phyloP scores from a whole-genome alignment of 2,113 vertebrate genomes.

The Epinephelus moara region DNA sequence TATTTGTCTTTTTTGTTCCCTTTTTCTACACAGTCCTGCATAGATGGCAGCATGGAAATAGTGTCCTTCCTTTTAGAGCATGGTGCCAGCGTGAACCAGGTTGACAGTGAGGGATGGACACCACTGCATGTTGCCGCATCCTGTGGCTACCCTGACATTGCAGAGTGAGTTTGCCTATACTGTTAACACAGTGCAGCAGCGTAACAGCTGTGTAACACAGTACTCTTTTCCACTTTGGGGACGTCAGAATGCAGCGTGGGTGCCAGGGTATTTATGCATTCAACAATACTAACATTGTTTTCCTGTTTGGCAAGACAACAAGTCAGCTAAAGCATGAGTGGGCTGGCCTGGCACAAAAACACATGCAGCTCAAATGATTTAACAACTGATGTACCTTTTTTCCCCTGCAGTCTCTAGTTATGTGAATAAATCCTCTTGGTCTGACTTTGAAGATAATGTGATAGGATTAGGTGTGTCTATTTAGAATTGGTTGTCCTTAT shows the following conservation, averaged over 20 bases:
- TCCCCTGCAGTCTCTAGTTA: neutral
- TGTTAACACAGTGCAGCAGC: constrained; percentile 2
- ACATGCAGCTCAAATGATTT: constrained; percentile 21
- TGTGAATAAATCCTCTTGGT: constrained; percentile 4
- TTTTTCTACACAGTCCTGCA: constrained; percentile 88
- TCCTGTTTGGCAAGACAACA: constrained; percentile 56
- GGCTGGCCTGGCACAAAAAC: constrained; percentile 30
- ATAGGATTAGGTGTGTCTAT: neutral
- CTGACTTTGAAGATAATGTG: neutral
- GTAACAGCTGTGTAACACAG: constrained; percentile 19
- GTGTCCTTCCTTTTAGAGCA: constrained; percentile 92
- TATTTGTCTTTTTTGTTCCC: neutral
- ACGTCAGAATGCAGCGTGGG: constrained; percentile 47
- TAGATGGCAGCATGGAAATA: constrained; percentile 95
- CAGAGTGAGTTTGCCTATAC: constrained; percentile 86
- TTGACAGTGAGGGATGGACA: constrained; percentile 97
- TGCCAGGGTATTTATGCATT: constrained; percentile 62
- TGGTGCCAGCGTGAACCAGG: constrained; percentile 91
- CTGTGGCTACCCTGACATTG: constrained; percentile 93
- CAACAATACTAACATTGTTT: constrained; percentile 78
- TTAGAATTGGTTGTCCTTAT: neutral
- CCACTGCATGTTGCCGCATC: constrained; percentile 95
- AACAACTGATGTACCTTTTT: constrained; percentile 12
- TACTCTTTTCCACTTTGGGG: constrained; percentile 20
- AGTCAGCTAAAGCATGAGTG: constrained; percentile 51